Evolutionary conservation across 2,888 invertebrate genomes (phyloP).

Genomic region (Rhagonycha lutea): DNA sequence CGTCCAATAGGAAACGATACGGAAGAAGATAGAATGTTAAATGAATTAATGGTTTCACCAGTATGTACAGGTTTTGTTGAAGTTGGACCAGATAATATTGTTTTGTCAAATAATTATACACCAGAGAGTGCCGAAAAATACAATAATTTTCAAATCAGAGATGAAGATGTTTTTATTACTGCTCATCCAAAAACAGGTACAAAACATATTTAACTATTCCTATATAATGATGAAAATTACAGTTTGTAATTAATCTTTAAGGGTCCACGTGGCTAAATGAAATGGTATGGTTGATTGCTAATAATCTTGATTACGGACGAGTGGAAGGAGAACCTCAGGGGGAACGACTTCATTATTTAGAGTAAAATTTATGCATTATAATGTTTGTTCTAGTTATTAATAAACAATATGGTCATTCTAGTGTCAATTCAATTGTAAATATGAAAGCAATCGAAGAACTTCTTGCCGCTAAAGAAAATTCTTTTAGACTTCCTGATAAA

Average conservation of each 20-base stretch:
- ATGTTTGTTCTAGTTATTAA: background rate
- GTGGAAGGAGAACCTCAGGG: slow-evolving; percentile 59
- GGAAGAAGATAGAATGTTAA: background rate
- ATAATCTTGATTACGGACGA: slow-evolving; percentile 63
- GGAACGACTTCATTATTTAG: slow-evolving; percentile 72
- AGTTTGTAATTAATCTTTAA: slow-evolving; percentile 39
- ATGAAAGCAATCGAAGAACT: background rate
- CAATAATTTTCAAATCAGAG: slow-evolving; percentile 54
- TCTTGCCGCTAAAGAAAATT: background rate
- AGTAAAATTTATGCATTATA: slow-evolving; percentile 54
- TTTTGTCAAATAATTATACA: background rate
- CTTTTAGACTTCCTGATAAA: background rate
- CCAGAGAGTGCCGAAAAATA: slow-evolving; percentile 45
- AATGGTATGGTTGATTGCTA: slow-evolving; percentile 71
- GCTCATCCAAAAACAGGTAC: slow-evolving; percentile 63
- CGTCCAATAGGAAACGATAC: background rate
- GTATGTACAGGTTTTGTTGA: background rate
- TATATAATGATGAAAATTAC: background rate
- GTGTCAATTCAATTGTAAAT: background rate
- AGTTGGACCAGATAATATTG: background rate
- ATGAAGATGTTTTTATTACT: slow-evolving; percentile 60
- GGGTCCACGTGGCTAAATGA: slow-evolving; percentile 82
- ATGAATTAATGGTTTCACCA: background rate
- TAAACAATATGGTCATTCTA: background rate
- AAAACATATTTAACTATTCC: background rate